Percentiles rank a stretch among this genome's conserved stretches.
Evolutionary conservation across 2,888 invertebrate species (phyloP).

Genomic region (Conops quadrifasciatus): DNA sequence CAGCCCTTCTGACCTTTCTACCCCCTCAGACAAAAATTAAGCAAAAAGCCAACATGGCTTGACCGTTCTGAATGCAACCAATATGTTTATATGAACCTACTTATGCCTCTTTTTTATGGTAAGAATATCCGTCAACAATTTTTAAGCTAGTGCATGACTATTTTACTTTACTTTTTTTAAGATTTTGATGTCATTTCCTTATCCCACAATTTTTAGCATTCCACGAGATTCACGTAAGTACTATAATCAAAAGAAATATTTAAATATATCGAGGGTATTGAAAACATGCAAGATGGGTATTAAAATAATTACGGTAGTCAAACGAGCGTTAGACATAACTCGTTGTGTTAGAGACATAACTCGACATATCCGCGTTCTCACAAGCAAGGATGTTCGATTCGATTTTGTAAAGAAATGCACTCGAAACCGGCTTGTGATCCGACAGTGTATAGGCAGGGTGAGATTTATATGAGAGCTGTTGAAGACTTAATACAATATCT

Average conservation of each 20-base stretch:
- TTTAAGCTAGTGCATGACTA: too few relatives aligned
- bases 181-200: neutral
- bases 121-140: too few relatives aligned
- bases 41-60: too few relatives aligned
- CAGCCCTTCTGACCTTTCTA: too few relatives aligned
- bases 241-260: conserved; percentile 19
- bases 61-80: too few relatives aligned
- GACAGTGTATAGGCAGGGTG: conserved; percentile 81
- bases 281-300: conserved; percentile 45
- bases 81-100: too few relatives aligned
- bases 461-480: conserved; percentile 79
- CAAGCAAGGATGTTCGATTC: conserved; percentile 47
- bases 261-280: conserved; percentile 30
- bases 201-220: neutral
- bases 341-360: conserved; percentile 50
- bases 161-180: neutral
- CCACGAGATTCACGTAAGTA: neutral
- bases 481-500: conserved; percentile 77
- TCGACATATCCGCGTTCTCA: conserved; percentile 56
- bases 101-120: too few relatives aligned
- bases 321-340: neutral
- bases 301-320: conserved; percentile 51
- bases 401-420: conserved; percentile 69
- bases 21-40: too few relatives aligned
- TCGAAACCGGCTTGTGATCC: conserved; percentile 93